Percentiles rank a stretch among this genome's conserved stretches.
phyloP scores from a whole-genome alignment of 2,888 invertebrate species.

The Drosophila sordidula region DNA sequence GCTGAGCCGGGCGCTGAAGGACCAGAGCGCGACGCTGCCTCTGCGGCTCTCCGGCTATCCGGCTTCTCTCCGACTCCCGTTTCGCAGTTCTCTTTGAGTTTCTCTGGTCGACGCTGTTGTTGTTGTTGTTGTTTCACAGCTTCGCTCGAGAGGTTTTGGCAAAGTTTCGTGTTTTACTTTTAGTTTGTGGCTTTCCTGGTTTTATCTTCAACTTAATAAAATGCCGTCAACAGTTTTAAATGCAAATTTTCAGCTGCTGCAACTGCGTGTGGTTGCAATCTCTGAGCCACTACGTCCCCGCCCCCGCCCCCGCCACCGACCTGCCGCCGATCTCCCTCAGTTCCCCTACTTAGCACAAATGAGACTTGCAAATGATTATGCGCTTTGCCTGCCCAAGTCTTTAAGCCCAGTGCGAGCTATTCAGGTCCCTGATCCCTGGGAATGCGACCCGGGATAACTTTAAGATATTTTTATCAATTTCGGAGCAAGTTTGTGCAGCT shows the following conservation, averaged over 20 bases:
- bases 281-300: slow-evolving; percentile 15
- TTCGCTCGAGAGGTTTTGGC: slow-evolving; percentile 71
- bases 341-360: slow-evolving; percentile 65
- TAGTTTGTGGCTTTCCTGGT: slow-evolving; percentile 81
- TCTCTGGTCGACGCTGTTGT: slow-evolving; percentile 5
- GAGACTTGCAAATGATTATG: slow-evolving; percentile 79
- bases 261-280: slow-evolving; percentile 61
- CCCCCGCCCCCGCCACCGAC: neutral
- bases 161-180: slow-evolving; percentile 79
- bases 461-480: slow-evolving; percentile 79
- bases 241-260: slow-evolving; percentile 75
- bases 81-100: slow-evolving; percentile 44
- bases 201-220: slow-evolving; percentile 81
- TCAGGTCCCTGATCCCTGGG: slow-evolving; percentile 14
- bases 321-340: neutral
- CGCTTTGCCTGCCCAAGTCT: slow-evolving; percentile 56
- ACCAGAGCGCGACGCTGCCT: slow-evolving; percentile 40
- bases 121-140: slow-evolving; percentile 71
- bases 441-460: slow-evolving; percentile 58
- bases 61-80: slow-evolving; percentile 7
- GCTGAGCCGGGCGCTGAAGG: slow-evolving; percentile 68
- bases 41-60: slow-evolving; percentile 18
- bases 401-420: slow-evolving; percentile 44
- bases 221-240: slow-evolving; percentile 81
- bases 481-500: slow-evolving; percentile 61